Evolutionary conservation across 2,888 invertebrate species (phyloP), one percentile per base, ranked within the genome.

Genomic region (Lampropteryx suffumata): DNA sequence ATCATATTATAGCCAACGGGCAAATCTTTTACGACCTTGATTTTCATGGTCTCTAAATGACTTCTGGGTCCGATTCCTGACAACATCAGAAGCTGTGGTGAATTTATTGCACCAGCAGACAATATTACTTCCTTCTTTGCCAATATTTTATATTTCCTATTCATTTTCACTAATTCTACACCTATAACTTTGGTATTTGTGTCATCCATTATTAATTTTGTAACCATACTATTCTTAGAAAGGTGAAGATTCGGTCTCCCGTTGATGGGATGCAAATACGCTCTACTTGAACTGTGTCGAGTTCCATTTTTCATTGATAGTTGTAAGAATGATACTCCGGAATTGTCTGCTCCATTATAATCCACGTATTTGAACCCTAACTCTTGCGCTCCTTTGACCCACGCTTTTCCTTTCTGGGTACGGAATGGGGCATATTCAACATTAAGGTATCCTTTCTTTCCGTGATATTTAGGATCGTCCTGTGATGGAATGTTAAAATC

Each of bases 11-110:
- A 88, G 1, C 95, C 95, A 0, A 95, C 94, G 4, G 90, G 90
- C 26, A 93, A 81, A 73, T 94, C 91, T 65, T 88, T 84, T 0
- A 92, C 62, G 0, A 92, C 83, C 1, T 90, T 79, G 29, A 94
- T 93, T 32, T 90, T 89, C 51, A 92, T 69, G 1, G 91, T 78
- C 51, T 89, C 81, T 39, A 95, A 81, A 67, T 94, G 92, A 24
- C 88, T 79, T 51, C 76, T 89, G 0, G 94, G 94, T 0, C 95
- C 95, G 6, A 96, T 91, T 2, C 96, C 97, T 1, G 96, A 96
- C 10, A 96, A 76, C 94, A 96, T 94, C 11, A 97, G 81, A 4
- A 97, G 71, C 73, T 96, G 95, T 0, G 96, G 95, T 4, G 95
- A 92, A 78, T 95, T 94, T 26, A 96, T 92, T 2, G 95, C 92